These are phyloP conservation scores for Sinopyrophorus schimmeli DNA, from an alignment of 2,888 invertebrate species.

Conservation along the genomic window DNA sequence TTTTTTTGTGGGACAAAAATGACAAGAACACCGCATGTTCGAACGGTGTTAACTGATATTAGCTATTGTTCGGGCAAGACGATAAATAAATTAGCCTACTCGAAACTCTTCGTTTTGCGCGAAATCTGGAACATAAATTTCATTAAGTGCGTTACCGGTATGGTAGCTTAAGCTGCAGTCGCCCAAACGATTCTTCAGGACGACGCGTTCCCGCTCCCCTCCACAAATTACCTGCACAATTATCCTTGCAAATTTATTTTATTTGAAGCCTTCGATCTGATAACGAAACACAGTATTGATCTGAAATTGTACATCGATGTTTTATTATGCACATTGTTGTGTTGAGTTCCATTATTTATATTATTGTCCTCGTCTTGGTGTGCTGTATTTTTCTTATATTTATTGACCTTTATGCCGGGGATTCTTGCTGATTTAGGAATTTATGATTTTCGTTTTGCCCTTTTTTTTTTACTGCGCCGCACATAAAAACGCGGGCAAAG, in stretches of 20 bases:
- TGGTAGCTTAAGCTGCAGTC: constrained; percentile 48
- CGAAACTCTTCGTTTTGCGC: constrained; percentile 48
- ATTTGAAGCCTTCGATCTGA: constrained; percentile 53
- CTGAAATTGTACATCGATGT: constrained; percentile 52
- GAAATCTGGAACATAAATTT: constrained; percentile 53
- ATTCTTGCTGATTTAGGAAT: constrained; percentile 40
- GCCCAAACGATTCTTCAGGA: constrained; percentile 43
- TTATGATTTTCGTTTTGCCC: constrained; percentile 33
- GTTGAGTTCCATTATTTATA: constrained; percentile 50
- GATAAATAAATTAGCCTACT: constrained; percentile 54
- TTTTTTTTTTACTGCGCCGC: no score
- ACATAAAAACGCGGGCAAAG: constrained; percentile 2
- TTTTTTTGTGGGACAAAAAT: constrained; percentile 32
- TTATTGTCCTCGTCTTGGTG: constrained; percentile 41
- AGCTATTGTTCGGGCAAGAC: constrained; percentile 51
- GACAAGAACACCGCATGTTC: constrained; percentile 39
- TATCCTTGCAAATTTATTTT: constrained; percentile 50
- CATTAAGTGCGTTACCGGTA: constrained; percentile 55
- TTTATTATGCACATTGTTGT: constrained; percentile 51
- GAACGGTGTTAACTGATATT: constrained; percentile 51
- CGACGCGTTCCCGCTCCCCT: no score
- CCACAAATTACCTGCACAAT: constrained; percentile 28
- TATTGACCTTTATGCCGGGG: constrained; percentile 36
- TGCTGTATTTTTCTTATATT: constrained; percentile 38
- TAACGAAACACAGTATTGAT: constrained; percentile 54